These are phyloP conservation scores for Chaunax sp. DNA, from an alignment of 2,797 vertebrate genomes.

Conservation along the genomic window DNA sequence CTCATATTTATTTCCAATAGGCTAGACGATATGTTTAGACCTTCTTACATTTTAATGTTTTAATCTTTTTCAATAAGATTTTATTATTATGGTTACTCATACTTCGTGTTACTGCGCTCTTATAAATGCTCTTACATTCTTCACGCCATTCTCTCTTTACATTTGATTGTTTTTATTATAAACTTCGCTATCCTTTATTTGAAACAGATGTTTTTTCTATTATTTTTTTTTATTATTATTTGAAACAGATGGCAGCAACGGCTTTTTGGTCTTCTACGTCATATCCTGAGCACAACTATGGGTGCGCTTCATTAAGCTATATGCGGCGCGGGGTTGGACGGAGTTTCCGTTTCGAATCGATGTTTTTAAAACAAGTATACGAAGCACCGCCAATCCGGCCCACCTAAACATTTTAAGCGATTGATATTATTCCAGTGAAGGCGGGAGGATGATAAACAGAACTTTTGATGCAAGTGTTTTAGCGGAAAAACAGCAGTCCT, in stretches of 20 bases:
- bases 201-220: too few species aligned
- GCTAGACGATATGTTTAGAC: too few species aligned
- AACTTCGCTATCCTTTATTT: too few species aligned
- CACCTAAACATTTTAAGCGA: fast-evolving
- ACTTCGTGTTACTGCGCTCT: too few species aligned
- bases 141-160: too few species aligned
- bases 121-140: too few species aligned
- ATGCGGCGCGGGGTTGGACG: fast-evolving
- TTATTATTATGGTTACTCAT: too few species aligned
- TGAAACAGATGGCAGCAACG: not conserved
- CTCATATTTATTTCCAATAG: too few species aligned
- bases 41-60: too few species aligned
- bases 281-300: constrained; percentile 31
- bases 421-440: not conserved
- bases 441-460: constrained; percentile 65
- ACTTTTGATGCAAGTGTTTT: constrained; percentile 20
- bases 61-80: too few species aligned
- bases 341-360: not conserved
- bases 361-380: fast-evolving
- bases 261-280: constrained; percentile 18
- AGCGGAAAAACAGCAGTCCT: not conserved
- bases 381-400: constrained; percentile 44
- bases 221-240: not conserved
- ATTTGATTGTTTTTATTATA: too few species aligned
- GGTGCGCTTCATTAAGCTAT: not conserved